Evolutionary conservation across 1,140 invertebrate genomes (phyloP).

Genomic region (Steinernema feltiae): DNA sequence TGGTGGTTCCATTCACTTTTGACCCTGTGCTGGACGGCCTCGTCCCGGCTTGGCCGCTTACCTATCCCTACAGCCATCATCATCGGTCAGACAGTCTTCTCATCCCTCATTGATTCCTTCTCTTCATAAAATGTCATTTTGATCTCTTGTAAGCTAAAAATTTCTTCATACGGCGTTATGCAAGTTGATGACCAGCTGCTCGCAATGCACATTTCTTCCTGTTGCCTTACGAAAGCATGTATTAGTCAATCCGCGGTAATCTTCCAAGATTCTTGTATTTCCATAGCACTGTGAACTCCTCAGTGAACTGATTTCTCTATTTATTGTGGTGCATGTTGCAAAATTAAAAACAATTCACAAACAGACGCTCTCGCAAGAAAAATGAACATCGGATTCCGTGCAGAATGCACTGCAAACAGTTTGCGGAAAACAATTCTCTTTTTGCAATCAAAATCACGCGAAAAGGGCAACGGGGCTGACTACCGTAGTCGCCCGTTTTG

Average conservation of each 20-base stretch:
- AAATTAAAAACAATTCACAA: too few species aligned
- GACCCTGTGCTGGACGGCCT: not conserved
- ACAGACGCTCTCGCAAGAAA: too few species aligned
- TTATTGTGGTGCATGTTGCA: too few species aligned
- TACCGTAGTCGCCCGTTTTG: not conserved
- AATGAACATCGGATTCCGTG: too few species aligned
- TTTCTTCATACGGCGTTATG: not conserved
- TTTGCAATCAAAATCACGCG: too few species aligned
- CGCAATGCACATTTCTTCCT: not conserved
- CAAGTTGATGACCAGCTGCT: not conserved
- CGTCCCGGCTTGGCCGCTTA: not conserved
- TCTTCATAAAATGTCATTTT: not conserved
- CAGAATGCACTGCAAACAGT: too few species aligned
- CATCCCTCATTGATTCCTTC: not conserved
- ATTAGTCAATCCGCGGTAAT: not conserved
- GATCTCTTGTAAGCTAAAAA: not conserved
- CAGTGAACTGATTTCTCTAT: too few species aligned
- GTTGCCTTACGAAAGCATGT: not conserved
- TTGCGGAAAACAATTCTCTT: too few species aligned
- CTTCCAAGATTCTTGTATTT: not conserved
- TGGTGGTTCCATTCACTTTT: not conserved
- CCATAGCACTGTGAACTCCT: too few species aligned
- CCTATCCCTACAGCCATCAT: not conserved
- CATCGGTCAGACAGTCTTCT: not conserved
- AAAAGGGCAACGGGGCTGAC: too few species aligned